Base-by-base conservation (phyloP, 2,888 invertebrate genomes). In the Bugula neritina region DNA sequence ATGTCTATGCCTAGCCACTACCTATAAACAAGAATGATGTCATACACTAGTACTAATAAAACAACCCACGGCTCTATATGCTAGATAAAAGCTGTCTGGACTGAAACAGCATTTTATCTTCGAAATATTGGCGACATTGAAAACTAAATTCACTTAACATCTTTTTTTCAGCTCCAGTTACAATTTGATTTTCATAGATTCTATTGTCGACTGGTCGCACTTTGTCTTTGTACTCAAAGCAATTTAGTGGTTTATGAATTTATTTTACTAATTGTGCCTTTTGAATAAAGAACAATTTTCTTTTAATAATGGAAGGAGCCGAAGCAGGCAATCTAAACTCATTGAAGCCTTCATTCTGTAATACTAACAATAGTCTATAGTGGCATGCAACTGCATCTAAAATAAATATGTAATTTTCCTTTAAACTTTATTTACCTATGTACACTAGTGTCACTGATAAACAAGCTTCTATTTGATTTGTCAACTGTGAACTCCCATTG, bases 221-320 rank as follows among this genome's bases (percentile, higher is more conserved):
- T 10, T 63, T 34, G n/a, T n/a, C 27, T 25, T 63, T 63, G 27
- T 63, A n/a, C n/a, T 13, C 31, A 31, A n/a, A 31, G 63, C 63
- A 27, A 63, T 63, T 29, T 63, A 63, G n/a, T 13, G 31, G 34
- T 21, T 34, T 31, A 31, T 17, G 31, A 63, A 63, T 34, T 63
- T 63, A 63, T 63, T 63, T 63, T 63, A 31, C 34, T 63, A 63
- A 63, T 63, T 63, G 63, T 63, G 10, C 31, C 43, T 43, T 43
- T 43, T 43, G 10, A 43, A 43, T 43, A 17, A 17, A 43, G 43
- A 43, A 43, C 43, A 43, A 43, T 43, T 43, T n/a, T 43, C 10
- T 43, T 43, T 43, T 43, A 43, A 17, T 43, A 43, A 43, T 43
- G 43, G 43, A 43, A 17, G 5, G 43, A 43, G 43, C 5, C 10